Base-by-base conservation (phyloP, 2,113 vertebrate genomes). In the Myiopsitta monachus region DNA sequence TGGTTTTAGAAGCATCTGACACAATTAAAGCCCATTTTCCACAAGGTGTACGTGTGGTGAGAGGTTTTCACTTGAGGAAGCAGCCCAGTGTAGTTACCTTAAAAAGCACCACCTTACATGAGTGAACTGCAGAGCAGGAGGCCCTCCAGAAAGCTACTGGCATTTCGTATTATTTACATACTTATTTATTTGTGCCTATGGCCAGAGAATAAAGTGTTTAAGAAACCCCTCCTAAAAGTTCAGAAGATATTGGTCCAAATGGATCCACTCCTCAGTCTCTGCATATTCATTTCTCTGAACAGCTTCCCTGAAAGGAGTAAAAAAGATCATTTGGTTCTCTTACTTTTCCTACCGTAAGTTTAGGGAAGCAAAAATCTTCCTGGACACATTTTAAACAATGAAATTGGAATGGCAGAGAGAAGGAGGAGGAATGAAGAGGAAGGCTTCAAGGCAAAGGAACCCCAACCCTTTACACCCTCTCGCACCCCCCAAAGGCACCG, bases 391-490 rank as follows among this genome's bases (percentile, higher is more conserved):
- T 47, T 11, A 57, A 75, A 46, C 5, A 64, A 79, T 38, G 24
- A 49, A 27, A 18, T 1, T 28, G 30, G 57, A 82, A 44, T 3
- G n/a, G 14, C 23, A 26, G 59, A 17, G 14, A 61, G 49, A 59
- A 36, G 4, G 63, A 36, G 4, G 4, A 46, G 92, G 31, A 19
- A 77, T 2, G 38, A 13, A 72, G 49, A 38, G 22, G 57, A 59
- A 67, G 27, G 27, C 21, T 62, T 82, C 3, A 14, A 78, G 43
- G 26, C 0, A 38, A 44, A 78, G 62, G 55, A 38, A 18, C 19
- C 24, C 2, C 21, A 38, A 27, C 6, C 49, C 1, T 75, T 44
- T 33, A 11, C n/a, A 30, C 18, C 83, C 33, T 38, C 0, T 0
- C 52, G 11, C 57, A 74, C 18, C 61, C 81, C 57, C 57, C 57